These are phyloP conservation scores for Sebastiscus albofasciatus DNA, from an alignment of 2,797 vertebrate genomes.

Conservation along the genomic window DNA sequence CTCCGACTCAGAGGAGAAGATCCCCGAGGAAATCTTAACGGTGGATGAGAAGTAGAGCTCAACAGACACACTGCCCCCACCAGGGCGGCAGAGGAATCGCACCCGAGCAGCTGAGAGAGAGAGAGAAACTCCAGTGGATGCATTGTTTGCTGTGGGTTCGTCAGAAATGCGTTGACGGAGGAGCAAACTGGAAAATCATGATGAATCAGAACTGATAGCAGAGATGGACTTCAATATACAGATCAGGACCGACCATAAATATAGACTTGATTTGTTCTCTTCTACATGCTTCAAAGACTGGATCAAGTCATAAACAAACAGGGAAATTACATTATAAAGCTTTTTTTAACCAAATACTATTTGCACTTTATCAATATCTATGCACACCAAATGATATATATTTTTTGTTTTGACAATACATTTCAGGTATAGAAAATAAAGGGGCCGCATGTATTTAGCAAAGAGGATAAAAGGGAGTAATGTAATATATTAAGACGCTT, in stretches of 20 bases:
- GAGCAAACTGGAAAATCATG: constrained; percentile 35
- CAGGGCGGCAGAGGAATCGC: constrained; percentile 36
- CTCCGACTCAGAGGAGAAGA: constrained; percentile 92
- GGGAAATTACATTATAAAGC: constrained; percentile 57
- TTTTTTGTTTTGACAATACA: constrained; percentile 31
- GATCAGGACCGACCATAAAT: constrained; percentile 6
- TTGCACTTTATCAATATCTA: constrained; percentile 81
- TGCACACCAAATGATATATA: constrained; percentile 71
- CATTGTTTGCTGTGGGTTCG: constrained; percentile 5
- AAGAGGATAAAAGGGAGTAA: neutral
- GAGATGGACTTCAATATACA: neutral
- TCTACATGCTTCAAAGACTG: constrained; percentile 40
- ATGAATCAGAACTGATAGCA: constrained; percentile 12
- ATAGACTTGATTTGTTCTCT: constrained; percentile 6
- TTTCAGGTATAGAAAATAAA: constrained; percentile 53
- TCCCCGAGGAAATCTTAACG: constrained; percentile 87
- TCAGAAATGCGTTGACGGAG: neutral
- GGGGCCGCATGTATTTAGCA: constrained; percentile 12
- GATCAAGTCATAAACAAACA: constrained; percentile 43
- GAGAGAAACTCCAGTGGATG: constrained; percentile 17
- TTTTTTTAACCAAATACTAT: constrained; percentile 69
- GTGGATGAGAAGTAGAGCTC: constrained; percentile 86
- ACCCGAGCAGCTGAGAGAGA: constrained; percentile 17
- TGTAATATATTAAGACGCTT: constrained; percentile 8
- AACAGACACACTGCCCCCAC: constrained; percentile 35